Evolutionary conservation across 2,797 vertebrate genomes (phyloP), one percentile per base, ranked within the genome.

Genomic region (Fratercula arctica): DNA sequence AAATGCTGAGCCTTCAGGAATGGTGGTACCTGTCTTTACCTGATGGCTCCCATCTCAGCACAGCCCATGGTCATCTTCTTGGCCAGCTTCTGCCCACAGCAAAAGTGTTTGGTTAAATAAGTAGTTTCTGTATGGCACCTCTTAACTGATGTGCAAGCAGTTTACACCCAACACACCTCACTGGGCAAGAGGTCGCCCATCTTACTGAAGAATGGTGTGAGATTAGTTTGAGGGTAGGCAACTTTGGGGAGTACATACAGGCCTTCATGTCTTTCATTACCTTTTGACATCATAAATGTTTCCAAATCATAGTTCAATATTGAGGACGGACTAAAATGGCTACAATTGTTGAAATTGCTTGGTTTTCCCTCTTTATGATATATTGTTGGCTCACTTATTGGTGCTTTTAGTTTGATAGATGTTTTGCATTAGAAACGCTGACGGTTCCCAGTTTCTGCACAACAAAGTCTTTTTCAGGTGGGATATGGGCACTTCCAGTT

Each of bases 111-210:
- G 16, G 11, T 33, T 61, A 29, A 85, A 43, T 35, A 7, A 28
- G 24, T 0, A 2, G 6, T 57, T 73, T 74, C 50, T 60, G 13
- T 10, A 0, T 10, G 26, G 28, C 31, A 7, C 13, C 37, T 72
- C 50, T 8, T 50, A 25, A 3, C 29, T 24, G 64, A 56, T 46
- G 29, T 18, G 11, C 70, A 24, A 13, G 74, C 16, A 25, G 11
- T 31, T 85, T 11, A 26, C 12, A 57, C 37, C 18, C 37, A 45
- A 2, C 2, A 4, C 28, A 29, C 28, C 19, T 23, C 85, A 4
- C 54, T 2, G 24, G 3, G 2, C 33, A 9, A 18, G 68, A 53
- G 8, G 17, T 29, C 0, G 0, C 37, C 53, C 0, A 0, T 68
- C 24, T 69, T 41, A 10, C 7, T 48, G 80, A 67, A 48, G 53